These are phyloP conservation scores for Zaprionus gabonicus DNA, from an alignment of 1,140 invertebrate genomes.

Conservation along the genomic window DNA sequence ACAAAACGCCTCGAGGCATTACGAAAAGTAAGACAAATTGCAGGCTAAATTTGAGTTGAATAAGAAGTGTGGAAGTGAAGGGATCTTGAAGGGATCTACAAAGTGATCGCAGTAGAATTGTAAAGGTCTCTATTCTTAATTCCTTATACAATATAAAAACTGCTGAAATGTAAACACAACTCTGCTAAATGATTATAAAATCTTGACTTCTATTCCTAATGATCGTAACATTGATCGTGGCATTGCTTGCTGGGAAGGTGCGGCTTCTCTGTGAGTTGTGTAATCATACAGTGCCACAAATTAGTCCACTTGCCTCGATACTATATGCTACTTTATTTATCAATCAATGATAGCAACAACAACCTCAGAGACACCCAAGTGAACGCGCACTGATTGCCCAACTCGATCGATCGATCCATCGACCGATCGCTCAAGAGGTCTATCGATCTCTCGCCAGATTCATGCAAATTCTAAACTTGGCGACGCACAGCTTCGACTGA, in stretches of 20 bases:
- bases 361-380: background rate
- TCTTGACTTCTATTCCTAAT: background rate
- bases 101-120: background rate
- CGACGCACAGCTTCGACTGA: conserved; percentile 13
- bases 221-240: background rate
- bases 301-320: conserved; percentile 23
- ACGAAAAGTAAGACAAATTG: conserved; percentile 8
- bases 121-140: background rate
- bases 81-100: background rate
- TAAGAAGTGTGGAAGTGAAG: background rate
- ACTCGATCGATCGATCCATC: conserved; percentile 23
- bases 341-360: conserved; percentile 60
- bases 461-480: conserved; percentile 76
- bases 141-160: background rate
- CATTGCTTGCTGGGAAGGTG: background rate
- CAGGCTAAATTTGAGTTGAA: background rate
- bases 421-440: conserved; percentile 1
- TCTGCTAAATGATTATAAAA: background rate
- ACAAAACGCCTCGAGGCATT: conserved; percentile 2
- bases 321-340: conserved; percentile 59
- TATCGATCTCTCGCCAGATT: conserved; percentile 53
- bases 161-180: background rate
- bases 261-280: conserved; percentile 39
- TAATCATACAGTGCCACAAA: conserved; percentile 44
- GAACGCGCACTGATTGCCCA: conserved; percentile 50